These are phyloP conservation scores for Pangasius sanitwongsei DNA, from an alignment of 2,797 vertebrate genomes.

Conservation along the genomic window DNA sequence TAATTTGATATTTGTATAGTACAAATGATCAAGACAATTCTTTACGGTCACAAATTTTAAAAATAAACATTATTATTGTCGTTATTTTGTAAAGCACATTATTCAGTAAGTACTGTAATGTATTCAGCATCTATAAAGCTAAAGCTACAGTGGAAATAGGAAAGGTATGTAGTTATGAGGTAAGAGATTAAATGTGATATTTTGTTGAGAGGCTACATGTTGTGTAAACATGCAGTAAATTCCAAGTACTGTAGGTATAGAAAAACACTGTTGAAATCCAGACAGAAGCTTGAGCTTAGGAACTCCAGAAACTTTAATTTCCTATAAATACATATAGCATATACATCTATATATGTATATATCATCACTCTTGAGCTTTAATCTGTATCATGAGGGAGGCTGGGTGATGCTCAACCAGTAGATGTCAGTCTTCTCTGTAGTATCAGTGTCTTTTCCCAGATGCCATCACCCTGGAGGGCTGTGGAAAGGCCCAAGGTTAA, in stretches of 20 bases:
- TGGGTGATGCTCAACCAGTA: slow-evolving; percentile 65
- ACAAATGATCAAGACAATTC: neutral
- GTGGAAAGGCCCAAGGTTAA: slow-evolving; percentile 48
- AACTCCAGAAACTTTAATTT: neutral
- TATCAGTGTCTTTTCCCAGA: slow-evolving; percentile 54
- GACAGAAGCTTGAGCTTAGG: neutral
- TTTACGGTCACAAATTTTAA: neutral
- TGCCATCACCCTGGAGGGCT: slow-evolving; percentile 54
- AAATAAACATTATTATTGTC: neutral
- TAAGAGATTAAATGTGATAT: neutral
- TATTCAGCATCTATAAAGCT: neutral
- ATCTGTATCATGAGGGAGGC: neutral
- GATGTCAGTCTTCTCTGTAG: slow-evolving; percentile 77
- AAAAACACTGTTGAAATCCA: neutral
- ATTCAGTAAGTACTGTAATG: neutral
- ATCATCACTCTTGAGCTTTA: slow-evolving; percentile 26
- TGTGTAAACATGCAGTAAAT: neutral
- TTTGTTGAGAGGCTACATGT: neutral
- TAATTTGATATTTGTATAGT: neutral
- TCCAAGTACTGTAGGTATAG: neutral
- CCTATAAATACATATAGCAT: neutral
- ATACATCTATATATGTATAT: too few species aligned
- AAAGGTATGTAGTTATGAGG: neutral
- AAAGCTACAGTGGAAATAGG: neutral
- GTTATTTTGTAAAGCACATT: neutral